These are phyloP conservation scores for Galerucella nymphaeae DNA, from an alignment of 2,888 invertebrate species.

Conservation along the genomic window DNA sequence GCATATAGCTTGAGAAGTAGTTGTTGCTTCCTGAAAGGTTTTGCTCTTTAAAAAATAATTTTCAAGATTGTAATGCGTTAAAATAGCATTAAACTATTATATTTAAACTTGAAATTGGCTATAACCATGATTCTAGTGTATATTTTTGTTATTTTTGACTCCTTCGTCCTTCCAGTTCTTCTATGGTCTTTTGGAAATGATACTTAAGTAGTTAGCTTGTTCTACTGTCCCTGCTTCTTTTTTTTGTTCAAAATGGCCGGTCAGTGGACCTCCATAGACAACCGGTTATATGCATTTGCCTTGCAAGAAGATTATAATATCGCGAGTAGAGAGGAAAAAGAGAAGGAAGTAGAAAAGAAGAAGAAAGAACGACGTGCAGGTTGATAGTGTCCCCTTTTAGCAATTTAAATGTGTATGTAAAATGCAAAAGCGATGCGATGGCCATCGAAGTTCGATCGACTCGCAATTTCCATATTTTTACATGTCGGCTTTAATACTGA, in stretches of 20 bases:
- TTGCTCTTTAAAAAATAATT: no score
- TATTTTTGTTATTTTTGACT: no score
- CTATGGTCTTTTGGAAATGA: no score
- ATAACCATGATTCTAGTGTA: no score
- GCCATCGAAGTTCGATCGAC: slow-evolving; percentile 46
- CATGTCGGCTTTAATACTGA: slow-evolving; percentile 52
- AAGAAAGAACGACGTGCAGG: slow-evolving; percentile 58
- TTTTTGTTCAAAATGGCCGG: slow-evolving; percentile 60
- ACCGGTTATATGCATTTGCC: slow-evolving; percentile 66
- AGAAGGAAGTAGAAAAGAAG: slow-evolving; percentile 47
- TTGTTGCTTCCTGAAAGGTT: no score
- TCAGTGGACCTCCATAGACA: slow-evolving; percentile 53
- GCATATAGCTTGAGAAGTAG: no score
- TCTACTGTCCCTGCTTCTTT: slow-evolving; percentile 1
- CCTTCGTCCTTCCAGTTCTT: no score
- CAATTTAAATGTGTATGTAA: slow-evolving; percentile 66
- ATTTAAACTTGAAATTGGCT: no score
- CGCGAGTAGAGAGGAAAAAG: slow-evolving; percentile 46
- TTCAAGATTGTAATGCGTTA: no score
- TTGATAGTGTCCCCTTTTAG: slow-evolving; percentile 66
- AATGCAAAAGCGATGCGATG: slow-evolving; percentile 63
- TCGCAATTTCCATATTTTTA: slow-evolving; percentile 60
- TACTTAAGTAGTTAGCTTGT: not conserved
- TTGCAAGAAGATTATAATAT: slow-evolving; percentile 65
- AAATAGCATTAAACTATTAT: no score